phyloP scores from a whole-genome alignment of 2,113 vertebrate genomes.

The Crotophaga sulcirostris region DNA sequence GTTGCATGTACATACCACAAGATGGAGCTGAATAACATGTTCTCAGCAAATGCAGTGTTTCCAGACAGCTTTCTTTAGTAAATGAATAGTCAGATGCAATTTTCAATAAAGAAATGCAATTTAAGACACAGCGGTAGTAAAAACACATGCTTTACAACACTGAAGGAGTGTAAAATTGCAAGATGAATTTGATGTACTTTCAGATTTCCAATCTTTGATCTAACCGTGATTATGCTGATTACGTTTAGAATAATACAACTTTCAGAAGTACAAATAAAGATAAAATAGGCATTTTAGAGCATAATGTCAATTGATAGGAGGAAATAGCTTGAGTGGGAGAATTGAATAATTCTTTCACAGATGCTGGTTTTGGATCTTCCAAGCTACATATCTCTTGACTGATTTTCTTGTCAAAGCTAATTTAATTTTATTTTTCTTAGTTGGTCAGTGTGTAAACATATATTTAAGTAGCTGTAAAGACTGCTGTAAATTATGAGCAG shows the following conservation, averaged over 20 bases:
- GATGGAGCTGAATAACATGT: constrained; percentile 66
- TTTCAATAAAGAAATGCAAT: constrained; percentile 28
- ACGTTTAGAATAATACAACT: background rate
- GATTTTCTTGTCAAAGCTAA: background rate
- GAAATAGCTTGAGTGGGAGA: background rate
- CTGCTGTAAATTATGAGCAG: background rate
- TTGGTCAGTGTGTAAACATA: background rate
- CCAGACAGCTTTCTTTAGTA: constrained; percentile 12
- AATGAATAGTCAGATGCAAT: constrained; percentile 27
- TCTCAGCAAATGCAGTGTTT: constrained; percentile 9
- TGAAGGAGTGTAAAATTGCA: constrained; percentile 33
- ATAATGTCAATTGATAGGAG: background rate
- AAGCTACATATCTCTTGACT: background rate
- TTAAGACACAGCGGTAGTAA: constrained; percentile 1
- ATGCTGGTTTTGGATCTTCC: background rate
- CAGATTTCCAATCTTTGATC: constrained; percentile 4
- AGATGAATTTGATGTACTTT: constrained; percentile 3
- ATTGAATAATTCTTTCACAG: background rate
- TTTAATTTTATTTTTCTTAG: background rate
- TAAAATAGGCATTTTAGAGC: background rate
- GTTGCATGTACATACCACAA: constrained; percentile 59
- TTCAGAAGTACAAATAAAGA: constrained; percentile 21
- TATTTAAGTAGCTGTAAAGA: background rate
- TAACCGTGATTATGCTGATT: background rate
- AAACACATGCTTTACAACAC: constrained; percentile 10